A percentile compares a stretch with the other conserved stretches of the same genome.
phyloP scores from a whole-genome alignment of 2,113 vertebrate genomes.

The Eolophus roseicapilla region DNA sequence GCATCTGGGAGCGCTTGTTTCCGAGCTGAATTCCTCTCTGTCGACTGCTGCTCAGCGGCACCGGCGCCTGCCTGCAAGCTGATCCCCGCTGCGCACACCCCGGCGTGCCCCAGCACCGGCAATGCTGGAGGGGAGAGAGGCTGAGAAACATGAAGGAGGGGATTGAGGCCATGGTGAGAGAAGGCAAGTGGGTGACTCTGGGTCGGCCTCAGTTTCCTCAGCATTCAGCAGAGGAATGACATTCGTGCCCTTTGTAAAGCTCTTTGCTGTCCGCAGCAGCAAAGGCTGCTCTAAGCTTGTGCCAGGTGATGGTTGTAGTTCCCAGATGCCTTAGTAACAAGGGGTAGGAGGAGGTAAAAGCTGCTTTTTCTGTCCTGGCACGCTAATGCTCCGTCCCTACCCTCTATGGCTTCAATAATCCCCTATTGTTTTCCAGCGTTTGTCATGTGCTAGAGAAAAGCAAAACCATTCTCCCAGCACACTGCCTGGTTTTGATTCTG shows the following conservation, averaged over 20 bases:
- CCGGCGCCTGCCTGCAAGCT: not conserved
- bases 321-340: not conserved
- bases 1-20: not conserved
- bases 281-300: not conserved
- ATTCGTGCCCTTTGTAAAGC: accelerated
- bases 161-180: accelerated
- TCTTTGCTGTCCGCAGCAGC: accelerated
- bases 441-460: not conserved
- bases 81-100: not conserved
- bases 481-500: not conserved
- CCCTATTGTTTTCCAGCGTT: not conserved
- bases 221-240: not conserved
- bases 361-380: not conserved
- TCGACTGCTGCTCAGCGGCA: not conserved
- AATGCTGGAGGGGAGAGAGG: not conserved
- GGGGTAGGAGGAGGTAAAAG: not conserved
- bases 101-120: not conserved
- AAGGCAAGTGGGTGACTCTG: accelerated
- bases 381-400: not conserved
- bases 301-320: not conserved
- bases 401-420: not conserved
- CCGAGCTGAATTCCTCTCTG: not conserved
- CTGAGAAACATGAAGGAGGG: not conserved
- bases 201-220: not conserved
- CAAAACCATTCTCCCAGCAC: not conserved